Base-by-base conservation (phyloP, 2,797 vertebrate species). In the Gymnothorax javanicus region DNA sequence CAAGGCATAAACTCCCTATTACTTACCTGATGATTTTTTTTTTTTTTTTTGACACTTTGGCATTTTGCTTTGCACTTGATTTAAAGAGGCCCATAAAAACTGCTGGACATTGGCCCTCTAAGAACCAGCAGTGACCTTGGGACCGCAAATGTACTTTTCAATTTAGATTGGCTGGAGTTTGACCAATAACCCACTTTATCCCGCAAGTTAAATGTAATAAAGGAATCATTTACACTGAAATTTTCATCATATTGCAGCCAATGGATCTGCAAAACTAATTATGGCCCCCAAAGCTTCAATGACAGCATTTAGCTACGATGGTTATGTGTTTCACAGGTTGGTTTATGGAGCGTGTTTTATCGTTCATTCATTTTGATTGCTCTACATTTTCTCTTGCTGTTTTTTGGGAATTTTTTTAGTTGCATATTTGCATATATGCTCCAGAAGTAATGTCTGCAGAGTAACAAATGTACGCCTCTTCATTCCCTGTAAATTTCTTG, bases 21-120 rank as follows among this genome's bases (percentile, higher is more conserved):
- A 93, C 93, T 91, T 94, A 95, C 94, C 93, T 95, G 92, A 91
- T 92, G 93, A 91, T 91, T 93, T 93, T 93, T 90, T 92, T 94
- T 93, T 85, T 93, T 91, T 91, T 93, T 94, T 92, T 94, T 93
- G 93, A 95, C 89, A 90, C 91, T 91, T 90, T 89, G 90, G 85
- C 89, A 83, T 92, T 94, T 93, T 90, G 91, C 92, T 95, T 94
- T 95, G 93, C 93, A 94, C 93, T 92, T 94, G 94, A 95, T 95
- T 95, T 95, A 95, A 95, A 94, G 93, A 94, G 90, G 90, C 87
- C 92, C 83, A 94, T 95, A 95, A 95, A 96, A 93, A 86, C 86
- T 91, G 87, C 67, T 85, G 85, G 91, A 90, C 90, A 87, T 17
- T 93, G 93, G 94, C 92, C 93, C 91, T 88, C 84, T 11, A 85